A percentile compares a stretch with the other conserved stretches of the same genome.
phyloP scores from a whole-genome alignment of 1,140 invertebrate species.

The Sycophila sp. region DNA sequence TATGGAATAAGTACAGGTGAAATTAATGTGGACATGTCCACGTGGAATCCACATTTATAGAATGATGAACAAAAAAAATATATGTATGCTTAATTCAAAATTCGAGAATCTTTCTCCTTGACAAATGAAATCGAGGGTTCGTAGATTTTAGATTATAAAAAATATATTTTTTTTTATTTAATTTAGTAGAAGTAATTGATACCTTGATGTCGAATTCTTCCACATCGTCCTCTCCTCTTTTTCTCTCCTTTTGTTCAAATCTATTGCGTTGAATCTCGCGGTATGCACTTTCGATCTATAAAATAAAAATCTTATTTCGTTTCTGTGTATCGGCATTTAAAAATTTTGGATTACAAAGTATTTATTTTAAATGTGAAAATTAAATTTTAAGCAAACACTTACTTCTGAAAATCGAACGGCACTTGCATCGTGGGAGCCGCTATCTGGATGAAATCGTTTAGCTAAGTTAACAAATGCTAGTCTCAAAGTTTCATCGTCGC shows the following conservation, averaged over 20 bases:
- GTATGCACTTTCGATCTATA: conserved; percentile 69
- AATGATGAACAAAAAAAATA: too few species aligned
- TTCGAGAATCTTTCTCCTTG: background rate
- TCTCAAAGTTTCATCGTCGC: conserved; percentile 77
- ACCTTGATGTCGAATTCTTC: conserved; percentile 68
- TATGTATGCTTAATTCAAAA: too few species aligned
- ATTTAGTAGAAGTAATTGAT: too few species aligned
- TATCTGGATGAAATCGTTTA: conserved; percentile 86
- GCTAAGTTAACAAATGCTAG: conserved; percentile 79
- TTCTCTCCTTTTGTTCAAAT: conserved; percentile 64
- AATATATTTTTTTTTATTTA: conserved; percentile 21
- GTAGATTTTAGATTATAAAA: background rate
- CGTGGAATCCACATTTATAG: too few species aligned
- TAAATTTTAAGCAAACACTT: background rate
- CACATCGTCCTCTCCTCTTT: conserved; percentile 61
- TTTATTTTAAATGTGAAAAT: conserved; percentile 3
- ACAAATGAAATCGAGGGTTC: too few species aligned
- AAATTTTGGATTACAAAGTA: background rate
- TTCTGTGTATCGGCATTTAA: too few species aligned
- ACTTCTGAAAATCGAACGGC: conserved; percentile 78
- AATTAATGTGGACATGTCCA: too few species aligned
- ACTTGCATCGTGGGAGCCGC: conserved; percentile 73
- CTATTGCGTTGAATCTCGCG: conserved; percentile 59
- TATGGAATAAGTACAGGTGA: too few species aligned
- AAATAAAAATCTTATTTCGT: too few species aligned